Base-by-base conservation (phyloP, 2,113 vertebrate species). In the Atherinomorus stipes region DNA sequence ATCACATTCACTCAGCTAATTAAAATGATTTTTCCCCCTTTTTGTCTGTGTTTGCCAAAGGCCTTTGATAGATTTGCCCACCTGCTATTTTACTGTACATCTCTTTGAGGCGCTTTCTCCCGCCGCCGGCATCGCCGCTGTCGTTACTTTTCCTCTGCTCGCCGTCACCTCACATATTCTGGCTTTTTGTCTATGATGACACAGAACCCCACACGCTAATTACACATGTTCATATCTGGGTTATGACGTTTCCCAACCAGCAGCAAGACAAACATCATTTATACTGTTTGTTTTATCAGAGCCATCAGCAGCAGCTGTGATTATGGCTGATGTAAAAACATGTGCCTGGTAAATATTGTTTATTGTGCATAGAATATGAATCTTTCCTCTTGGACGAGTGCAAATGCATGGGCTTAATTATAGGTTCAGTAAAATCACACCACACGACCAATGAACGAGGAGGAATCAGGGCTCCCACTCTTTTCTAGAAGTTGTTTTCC, bases 1-100 rank as follows among this genome's bases (percentile, higher is more conserved):
- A 96, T 95, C 94, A 88, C 94, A 96, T 97, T 97, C 97, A 98
- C 96, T 98, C 96, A 97, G 95, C 97, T 99, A 98, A 99, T 99
- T 99, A 98, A 99, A 99, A 96, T 96, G 94, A 95, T 94, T 95
- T 94, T 90, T 85, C 78, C 90, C 85, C 82, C 49, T 80, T 92
- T 89, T 88, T 83, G 90, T 89, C 85, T 84, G 85, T 78, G 88
- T 89, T 94, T 94, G 93, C 93, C 89, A 23, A 79, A 76, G 83
- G 78, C 76, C 82, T 93, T 93, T 96, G 95, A 96, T 95, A 95
- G 94, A 96, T 96, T 94, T 95, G 94, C 91, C 95, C 96, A 98
- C 96, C 96, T 98, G 96, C 85, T 88, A 93, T 95, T 81, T 91
- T 92, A 95, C 94, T 86, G 86, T 89, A 85, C 75, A 78, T 78